Percentiles rank a stretch among this genome's conserved stretches.
phyloP scores from a whole-genome alignment of 2,113 vertebrate species.

The Erinaceus europaeus region DNA sequence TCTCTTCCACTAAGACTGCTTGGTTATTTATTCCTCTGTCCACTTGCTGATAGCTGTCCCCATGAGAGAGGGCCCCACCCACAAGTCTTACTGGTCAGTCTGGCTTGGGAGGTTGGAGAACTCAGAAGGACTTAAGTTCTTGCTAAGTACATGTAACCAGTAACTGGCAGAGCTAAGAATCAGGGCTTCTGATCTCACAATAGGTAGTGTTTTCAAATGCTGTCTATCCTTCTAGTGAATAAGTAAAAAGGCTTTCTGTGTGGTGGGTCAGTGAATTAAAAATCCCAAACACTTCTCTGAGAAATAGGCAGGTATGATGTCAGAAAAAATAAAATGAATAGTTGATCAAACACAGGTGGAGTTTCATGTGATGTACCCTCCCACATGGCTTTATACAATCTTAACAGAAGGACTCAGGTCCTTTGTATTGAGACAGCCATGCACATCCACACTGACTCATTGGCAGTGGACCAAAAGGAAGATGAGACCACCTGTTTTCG shows the following conservation, averaged over 20 bases:
- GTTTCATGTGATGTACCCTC: not conserved
- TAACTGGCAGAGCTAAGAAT: not conserved
- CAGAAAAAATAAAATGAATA: not conserved
- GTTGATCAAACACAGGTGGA: not conserved
- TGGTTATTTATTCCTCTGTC: not conserved
- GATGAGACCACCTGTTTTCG: not conserved
- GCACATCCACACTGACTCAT: not conserved
- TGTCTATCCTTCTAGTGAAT: not conserved
- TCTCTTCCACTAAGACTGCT: not conserved
- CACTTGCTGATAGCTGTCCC: not conserved
- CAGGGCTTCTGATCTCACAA: not conserved
- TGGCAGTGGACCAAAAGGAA: not conserved
- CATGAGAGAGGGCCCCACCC: not conserved
- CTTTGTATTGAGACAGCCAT: not conserved
- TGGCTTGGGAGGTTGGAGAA: not conserved
- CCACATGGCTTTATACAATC: not conserved
- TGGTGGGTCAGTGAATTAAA: not conserved
- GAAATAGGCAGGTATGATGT: not conserved
- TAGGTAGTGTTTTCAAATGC: not conserved
- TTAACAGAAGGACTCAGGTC: not conserved
- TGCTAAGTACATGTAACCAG: not conserved
- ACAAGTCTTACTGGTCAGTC: not conserved
- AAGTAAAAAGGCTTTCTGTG: not conserved
- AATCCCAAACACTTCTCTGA: not conserved
- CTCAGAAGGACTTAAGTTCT: not conserved